These are phyloP conservation scores for Gephyroberyx darwinii DNA, from an alignment of 2,797 vertebrate species.

Conservation along the genomic window DNA sequence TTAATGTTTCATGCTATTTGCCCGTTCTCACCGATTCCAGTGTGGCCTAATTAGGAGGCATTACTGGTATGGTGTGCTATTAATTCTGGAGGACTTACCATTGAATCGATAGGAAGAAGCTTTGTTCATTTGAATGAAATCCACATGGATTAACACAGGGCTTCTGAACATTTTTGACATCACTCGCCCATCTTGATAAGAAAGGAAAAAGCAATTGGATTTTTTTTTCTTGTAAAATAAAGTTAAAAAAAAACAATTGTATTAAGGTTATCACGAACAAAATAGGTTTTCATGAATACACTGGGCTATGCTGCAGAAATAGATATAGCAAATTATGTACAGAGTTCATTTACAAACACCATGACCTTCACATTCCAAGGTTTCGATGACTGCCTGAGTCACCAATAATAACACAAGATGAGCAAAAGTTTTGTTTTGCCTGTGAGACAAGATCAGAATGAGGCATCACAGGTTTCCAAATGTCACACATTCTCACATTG, in stretches of 20 bases:
- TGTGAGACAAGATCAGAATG: slow-evolving; percentile 46
- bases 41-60: not conserved
- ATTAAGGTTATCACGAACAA: not conserved
- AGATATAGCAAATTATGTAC: no score
- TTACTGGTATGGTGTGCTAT: not conserved
- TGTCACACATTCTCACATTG: slow-evolving; percentile 68
- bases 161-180: not conserved
- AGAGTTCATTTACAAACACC: not conserved
- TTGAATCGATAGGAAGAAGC: not conserved
- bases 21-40: not conserved
- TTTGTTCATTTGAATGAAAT: not conserved
- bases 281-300: no score
- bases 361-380: not conserved
- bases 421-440: slow-evolving; percentile 17
- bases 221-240: no score
- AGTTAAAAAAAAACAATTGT: not conserved
- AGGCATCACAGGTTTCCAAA: slow-evolving; percentile 69
- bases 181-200: not conserved
- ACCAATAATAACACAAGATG: no score
- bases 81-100: not conserved
- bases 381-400: not conserved
- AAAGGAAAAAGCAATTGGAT: no score
- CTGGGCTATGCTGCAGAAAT: no score
- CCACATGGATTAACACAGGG: not conserved
- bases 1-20: not conserved